These are phyloP conservation scores for Manis pentadactyla DNA, from an alignment of 2,797 vertebrate species.

Conservation along the genomic window DNA sequence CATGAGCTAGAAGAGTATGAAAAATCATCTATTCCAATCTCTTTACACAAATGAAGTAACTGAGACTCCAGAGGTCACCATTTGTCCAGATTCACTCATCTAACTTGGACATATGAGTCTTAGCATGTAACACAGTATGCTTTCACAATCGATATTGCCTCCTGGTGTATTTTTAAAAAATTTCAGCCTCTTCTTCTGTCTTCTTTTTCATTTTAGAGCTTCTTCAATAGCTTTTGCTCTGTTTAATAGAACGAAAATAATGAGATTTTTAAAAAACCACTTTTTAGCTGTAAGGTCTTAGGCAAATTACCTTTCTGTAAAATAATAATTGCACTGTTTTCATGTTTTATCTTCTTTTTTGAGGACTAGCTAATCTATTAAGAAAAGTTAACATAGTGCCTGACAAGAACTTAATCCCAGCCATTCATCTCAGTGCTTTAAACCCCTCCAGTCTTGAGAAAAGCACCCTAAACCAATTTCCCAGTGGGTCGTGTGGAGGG, in stretches of 20 bases:
- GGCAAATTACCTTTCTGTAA: constrained; percentile 8
- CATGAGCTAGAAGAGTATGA: background rate
- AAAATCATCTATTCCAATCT: background rate
- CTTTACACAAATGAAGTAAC: background rate
- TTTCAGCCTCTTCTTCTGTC: background rate
- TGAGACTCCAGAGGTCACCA: background rate
- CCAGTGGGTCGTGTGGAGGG: background rate
- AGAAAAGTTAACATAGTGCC: background rate
- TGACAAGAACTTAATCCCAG: background rate
- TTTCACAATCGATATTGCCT: background rate
- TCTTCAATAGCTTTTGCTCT: background rate
- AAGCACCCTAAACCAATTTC: background rate
- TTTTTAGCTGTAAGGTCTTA: background rate
- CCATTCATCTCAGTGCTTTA: background rate
- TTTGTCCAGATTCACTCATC: background rate
- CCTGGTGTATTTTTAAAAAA: background rate
- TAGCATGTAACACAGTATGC: background rate
- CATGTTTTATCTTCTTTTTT: background rate
- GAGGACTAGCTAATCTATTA: background rate
- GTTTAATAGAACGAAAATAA: background rate
- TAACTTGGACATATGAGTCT: background rate
- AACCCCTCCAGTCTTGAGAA: background rate
- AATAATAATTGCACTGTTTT: background rate
- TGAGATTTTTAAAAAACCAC: background rate
- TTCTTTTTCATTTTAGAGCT: background rate